Evolutionary conservation across 1,140 invertebrate species (phyloP).

Genomic region (Arion vulgaris): DNA sequence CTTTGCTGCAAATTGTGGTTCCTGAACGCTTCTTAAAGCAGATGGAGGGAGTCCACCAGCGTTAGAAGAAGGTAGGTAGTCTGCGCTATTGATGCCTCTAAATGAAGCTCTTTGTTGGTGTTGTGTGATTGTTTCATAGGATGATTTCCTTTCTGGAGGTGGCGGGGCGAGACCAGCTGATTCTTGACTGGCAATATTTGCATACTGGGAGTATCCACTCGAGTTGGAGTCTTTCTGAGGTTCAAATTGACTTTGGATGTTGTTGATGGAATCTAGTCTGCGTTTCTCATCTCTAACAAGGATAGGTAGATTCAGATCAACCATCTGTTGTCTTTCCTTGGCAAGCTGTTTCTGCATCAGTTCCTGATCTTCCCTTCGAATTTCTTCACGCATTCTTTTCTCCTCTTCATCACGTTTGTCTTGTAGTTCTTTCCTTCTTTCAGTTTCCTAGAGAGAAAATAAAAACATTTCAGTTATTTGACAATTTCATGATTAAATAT

Average conservation of each 20-base stretch:
- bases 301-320: slow-evolving; percentile 60
- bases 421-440: slow-evolving; percentile 63
- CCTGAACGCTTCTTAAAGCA: slow-evolving; percentile 18
- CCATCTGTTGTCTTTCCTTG: slow-evolving; percentile 53
- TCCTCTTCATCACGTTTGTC: slow-evolving; percentile 65
- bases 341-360: slow-evolving; percentile 54
- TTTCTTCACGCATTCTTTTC: slow-evolving; percentile 55
- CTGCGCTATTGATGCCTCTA: background rate
- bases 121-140: slow-evolving; percentile 50
- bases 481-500: too few species aligned
- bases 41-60: background rate
- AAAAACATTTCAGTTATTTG: background rate
- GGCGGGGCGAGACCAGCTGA: slow-evolving; percentile 49
- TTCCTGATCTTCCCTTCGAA: slow-evolving; percentile 60
- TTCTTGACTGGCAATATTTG: slow-evolving; percentile 9
- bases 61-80: slow-evolving; percentile 8
- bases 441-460: slow-evolving; percentile 54
- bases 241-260: slow-evolving; percentile 21
- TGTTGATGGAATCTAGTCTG: slow-evolving; percentile 51
- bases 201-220: slow-evolving; percentile 19
- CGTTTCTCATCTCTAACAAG: slow-evolving; percentile 57
- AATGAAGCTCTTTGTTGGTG: slow-evolving; percentile 24
- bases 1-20: slow-evolving; percentile 54
- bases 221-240: background rate
- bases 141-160: slow-evolving; percentile 61